Conservation (phyloP, 2,888 invertebrate genomes). For the Eristalis pertinax region DNA sequence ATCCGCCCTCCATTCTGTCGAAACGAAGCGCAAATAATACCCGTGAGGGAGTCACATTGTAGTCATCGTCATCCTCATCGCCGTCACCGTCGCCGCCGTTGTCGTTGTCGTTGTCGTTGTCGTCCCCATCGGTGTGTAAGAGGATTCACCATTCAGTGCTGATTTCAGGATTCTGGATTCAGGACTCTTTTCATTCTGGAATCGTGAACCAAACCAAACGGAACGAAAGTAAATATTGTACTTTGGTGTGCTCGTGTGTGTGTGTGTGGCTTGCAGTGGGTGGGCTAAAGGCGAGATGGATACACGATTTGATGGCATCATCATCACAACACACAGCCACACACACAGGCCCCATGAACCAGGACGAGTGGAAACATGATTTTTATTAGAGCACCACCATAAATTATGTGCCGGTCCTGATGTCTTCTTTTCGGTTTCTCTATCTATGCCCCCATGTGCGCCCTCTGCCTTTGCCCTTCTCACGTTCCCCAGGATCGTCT, state of each 20-base stretch:
- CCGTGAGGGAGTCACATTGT: constrained; percentile 42
- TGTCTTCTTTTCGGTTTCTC: constrained; percentile 48
- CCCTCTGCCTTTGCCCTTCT: neutral
- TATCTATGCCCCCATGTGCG: neutral
- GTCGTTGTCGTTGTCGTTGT: neutral
- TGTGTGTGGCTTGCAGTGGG: neutral
- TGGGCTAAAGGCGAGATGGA: constrained; percentile 31
- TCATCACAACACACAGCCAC: constrained; percentile 55
- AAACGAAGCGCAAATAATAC: constrained; percentile 62
- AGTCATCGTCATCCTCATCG: constrained; percentile 4
- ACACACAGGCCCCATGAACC: constrained; percentile 36
- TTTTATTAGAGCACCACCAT: constrained; percentile 69
- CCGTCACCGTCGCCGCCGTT: constrained; percentile 4
- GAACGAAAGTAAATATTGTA: constrained; percentile 71
- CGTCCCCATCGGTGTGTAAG: constrained; percentile 8
- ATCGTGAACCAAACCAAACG: constrained; percentile 68
- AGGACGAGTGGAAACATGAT: constrained; percentile 67
- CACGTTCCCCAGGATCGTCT: neutral
- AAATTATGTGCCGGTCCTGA: constrained; percentile 67
- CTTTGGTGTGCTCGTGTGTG: constrained; percentile 36
- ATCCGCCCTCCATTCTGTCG: constrained; percentile 15
- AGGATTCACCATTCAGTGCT: constrained; percentile 46
- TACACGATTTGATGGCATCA: constrained; percentile 65
- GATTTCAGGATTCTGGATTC: constrained; percentile 44
- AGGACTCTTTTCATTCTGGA: constrained; percentile 19